Percentiles rank a stretch among this genome's conserved stretches.
Evolutionary conservation across 1,140 invertebrate species (phyloP).

Genomic region (Theocolax elegans): DNA sequence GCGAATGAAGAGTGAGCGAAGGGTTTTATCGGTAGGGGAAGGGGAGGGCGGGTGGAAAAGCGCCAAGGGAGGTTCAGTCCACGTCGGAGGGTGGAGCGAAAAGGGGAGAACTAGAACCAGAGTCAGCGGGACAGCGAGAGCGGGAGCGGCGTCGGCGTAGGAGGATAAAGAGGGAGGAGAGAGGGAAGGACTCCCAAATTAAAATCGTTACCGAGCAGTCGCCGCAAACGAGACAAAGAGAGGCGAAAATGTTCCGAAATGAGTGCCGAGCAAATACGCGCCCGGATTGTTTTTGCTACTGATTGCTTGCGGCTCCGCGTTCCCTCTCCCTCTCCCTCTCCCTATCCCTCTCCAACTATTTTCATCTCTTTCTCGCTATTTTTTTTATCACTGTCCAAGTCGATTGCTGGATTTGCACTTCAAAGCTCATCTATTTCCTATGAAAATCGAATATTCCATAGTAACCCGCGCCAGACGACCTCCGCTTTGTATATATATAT

Average conservation of each 20-base stretch:
- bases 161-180: background rate
- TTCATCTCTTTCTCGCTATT: slow-evolving; percentile 18
- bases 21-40: background rate
- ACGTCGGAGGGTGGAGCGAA: slow-evolving; percentile 45
- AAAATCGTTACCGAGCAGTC: slow-evolving; percentile 37
- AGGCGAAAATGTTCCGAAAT: slow-evolving; percentile 50
- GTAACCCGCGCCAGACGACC: background rate
- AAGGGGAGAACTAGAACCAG: slow-evolving; percentile 26
- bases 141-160: slow-evolving; percentile 22
- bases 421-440: slow-evolving; percentile 50
- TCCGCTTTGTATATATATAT: too few species aligned
- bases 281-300: slow-evolving; percentile 59
- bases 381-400: slow-evolving; percentile 11
- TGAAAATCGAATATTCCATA: slow-evolving; percentile 24
- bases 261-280: slow-evolving; percentile 58
- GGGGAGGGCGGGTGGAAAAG: slow-evolving; percentile 47
- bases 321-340: slow-evolving; percentile 27
- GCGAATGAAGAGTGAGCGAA: background rate
- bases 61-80: too few species aligned
- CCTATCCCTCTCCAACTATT: background rate
- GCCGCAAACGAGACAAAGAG: slow-evolving; percentile 39
- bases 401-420: slow-evolving; percentile 55
- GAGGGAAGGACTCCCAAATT: slow-evolving; percentile 32
- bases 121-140: slow-evolving; percentile 21
- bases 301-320: slow-evolving; percentile 53